Base-by-base conservation (phyloP, 2,888 invertebrate species). In the Dasypogon diadema region DNA sequence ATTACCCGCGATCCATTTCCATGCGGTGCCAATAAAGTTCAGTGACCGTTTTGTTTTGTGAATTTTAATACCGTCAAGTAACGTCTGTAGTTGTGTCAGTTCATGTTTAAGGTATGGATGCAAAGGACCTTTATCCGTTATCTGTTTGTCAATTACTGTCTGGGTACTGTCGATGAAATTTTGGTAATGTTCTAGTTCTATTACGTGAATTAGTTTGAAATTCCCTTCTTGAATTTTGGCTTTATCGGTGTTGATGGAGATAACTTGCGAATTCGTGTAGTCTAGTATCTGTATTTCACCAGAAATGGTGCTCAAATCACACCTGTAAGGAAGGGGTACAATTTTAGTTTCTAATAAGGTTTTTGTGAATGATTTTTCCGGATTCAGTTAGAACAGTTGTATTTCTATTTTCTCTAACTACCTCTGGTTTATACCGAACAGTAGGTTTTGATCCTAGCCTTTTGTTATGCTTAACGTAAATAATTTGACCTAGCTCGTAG, bases 351-450 rank as follows among this genome's bases (percentile, higher is more conserved):
- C 18, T 68, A 3, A 78, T 77, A 55, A 70, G 46, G 16, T 37
- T 70, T 65, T 78, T 78, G 18, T 75, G 76, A n/a, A 78, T 58
- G 2, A 26, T 75, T 58, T 76, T 73, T 10, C 76, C 76, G 30
- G 74, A 76, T 26, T 56, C 30, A n/a, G 78, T 77, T 42, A 65
- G 4, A 2, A 77, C 54, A 16, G 73, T 73, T 22, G 76, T 74
- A 14, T 58, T 70, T 42, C 16, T 65, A 55, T 78, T 68, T 74
- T 77, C 77, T 18, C 63, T 68, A 3, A 78, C 78, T 51, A 76
- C 63, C 48, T 78, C 76, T 72, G 72, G 34, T 56, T 48, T 56
- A 24, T 77, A 76, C 6, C 76, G n/a, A 2, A 14, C 22, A 21
- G 75, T 75, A 8, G 76, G 70, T 34, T 77, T 78, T 1, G 78